phyloP scores from a whole-genome alignment of 2,888 invertebrate species.

The Oasisia sp. region DNA sequence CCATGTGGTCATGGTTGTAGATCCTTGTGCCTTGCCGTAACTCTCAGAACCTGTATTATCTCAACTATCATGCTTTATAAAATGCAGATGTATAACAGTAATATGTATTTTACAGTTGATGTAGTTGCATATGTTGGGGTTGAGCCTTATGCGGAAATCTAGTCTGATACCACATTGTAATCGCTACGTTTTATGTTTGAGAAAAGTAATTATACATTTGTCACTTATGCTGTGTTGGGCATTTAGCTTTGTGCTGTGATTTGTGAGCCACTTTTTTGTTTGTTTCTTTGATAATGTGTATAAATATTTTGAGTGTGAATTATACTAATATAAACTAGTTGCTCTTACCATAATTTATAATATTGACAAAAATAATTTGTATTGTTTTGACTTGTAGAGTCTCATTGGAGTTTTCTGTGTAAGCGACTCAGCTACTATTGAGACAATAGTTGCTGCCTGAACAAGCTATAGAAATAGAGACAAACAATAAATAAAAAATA shows the following conservation, averaged over 20 bases:
- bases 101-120: background rate
- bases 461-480: background rate
- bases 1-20: background rate
- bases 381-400: background rate
- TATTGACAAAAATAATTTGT: background rate
- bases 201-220: background rate
- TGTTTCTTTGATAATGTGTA: background rate
- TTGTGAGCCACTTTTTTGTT: background rate
- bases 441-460: background rate
- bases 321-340: background rate
- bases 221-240: background rate
- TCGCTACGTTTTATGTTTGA: background rate
- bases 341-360: background rate
- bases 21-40: slow-evolving; percentile 1
- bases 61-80: background rate
- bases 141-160: background rate
- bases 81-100: background rate
- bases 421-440: background rate
- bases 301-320: background rate
- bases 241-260: background rate
- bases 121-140: background rate
- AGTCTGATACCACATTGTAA: background rate
- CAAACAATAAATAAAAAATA: background rate
- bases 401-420: background rate
- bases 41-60: background rate